phyloP scores from a whole-genome alignment of 2,113 vertebrate species.

The Sitta europaea region DNA sequence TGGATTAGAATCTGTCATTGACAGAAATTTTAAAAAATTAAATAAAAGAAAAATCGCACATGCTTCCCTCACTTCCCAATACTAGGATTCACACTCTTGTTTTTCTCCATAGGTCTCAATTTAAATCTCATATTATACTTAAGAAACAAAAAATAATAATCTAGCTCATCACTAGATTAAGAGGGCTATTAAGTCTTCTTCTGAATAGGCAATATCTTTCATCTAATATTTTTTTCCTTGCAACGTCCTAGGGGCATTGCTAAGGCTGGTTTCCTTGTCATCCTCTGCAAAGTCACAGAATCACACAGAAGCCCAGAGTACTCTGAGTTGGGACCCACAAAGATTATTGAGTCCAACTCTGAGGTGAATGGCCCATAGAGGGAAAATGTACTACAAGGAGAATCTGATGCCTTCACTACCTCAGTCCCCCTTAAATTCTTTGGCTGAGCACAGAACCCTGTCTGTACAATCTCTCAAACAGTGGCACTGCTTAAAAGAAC shows the following conservation, averaged over 20 bases:
- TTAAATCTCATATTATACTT: not conserved
- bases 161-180: not conserved
- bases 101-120: not conserved
- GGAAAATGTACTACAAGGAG: fast-evolving
- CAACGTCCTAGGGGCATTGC: not conserved
- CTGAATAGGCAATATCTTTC: not conserved
- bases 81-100: not conserved
- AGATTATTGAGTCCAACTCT: not conserved
- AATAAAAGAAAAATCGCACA: not conserved
- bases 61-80: not conserved
- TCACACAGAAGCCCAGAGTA: not conserved
- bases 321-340: not conserved
- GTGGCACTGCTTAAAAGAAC: not conserved
- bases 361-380: not conserved
- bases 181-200: not conserved
- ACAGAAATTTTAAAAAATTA: not conserved
- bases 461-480: not conserved
- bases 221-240: not conserved
- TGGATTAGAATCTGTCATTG: not conserved
- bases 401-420: not conserved
- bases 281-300: not conserved
- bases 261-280: not conserved
- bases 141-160: not conserved
- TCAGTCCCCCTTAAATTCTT: not conserved
- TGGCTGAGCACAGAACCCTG: not conserved